Percentiles rank a stretch among this genome's conserved stretches.
Evolutionary conservation across 2,797 vertebrate species (phyloP).

Genomic region (Urosaurus nigricauda): DNA sequence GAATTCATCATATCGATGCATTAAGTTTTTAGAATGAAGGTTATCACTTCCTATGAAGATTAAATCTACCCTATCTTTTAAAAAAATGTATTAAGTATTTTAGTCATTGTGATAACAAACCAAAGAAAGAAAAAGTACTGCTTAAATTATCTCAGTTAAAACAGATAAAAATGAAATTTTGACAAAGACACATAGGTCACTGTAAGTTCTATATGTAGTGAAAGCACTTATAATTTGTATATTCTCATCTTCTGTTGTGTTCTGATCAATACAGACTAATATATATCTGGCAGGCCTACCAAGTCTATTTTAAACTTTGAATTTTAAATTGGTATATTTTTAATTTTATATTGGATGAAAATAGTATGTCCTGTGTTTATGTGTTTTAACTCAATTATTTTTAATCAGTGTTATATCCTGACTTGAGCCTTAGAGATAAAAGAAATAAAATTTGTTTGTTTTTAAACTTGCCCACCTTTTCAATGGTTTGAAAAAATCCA

Average conservation of each 20-base stretch:
- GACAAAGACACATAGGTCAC: background rate
- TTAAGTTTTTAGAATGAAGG: background rate
- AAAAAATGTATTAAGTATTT: background rate
- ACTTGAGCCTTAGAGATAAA: too few species aligned
- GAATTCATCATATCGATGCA: background rate
- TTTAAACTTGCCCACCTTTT: conserved; percentile 27
- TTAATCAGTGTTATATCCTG: too few species aligned
- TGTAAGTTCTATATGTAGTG: conserved; percentile 17
- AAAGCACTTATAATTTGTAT: conserved; percentile 35
- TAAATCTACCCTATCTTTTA: background rate
- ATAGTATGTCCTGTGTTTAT: too few species aligned
- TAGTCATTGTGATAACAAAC: background rate
- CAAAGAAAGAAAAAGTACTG: background rate
- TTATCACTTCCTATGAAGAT: background rate
- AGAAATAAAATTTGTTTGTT: background rate
- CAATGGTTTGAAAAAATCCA: conserved; percentile 43
- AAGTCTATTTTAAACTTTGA: too few species aligned
- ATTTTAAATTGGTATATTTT: too few species aligned
- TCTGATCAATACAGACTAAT: conserved; percentile 38
- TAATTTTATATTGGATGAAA: too few species aligned
- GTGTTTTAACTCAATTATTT: too few species aligned
- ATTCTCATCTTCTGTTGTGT: conserved; percentile 21
- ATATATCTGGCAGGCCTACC: too few species aligned
- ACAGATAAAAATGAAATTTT: background rate
- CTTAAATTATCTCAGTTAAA: background rate